A percentile compares a stretch with the other conserved stretches of the same genome.
Evolutionary conservation across 2,888 invertebrate species (phyloP).

Genomic region (Cataglyphis livida): DNA sequence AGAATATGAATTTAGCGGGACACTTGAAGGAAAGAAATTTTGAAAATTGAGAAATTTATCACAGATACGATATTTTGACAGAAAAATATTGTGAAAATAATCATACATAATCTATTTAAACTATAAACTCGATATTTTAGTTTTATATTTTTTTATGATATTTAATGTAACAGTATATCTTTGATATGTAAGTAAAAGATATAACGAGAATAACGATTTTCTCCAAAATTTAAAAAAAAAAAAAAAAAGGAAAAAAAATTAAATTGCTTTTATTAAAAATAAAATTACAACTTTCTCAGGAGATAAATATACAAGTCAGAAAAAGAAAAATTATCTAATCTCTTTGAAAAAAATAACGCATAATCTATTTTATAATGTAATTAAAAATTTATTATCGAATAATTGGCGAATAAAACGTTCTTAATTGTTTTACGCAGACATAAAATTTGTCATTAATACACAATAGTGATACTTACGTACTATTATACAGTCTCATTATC

Average conservation of each 20-base stretch:
- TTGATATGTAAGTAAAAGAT: background rate
- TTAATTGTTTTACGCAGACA: conserved; percentile 61
- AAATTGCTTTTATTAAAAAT: background rate
- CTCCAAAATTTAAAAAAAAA: background rate
- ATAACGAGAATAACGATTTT: background rate
- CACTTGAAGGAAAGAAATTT: background rate
- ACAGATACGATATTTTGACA: background rate
- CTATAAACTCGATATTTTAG: background rate
- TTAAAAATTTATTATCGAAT: conserved; percentile 8
- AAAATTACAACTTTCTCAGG: background rate
- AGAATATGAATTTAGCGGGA: background rate
- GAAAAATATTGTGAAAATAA: background rate
- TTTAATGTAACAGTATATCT: background rate
- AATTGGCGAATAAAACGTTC: conserved; percentile 8
- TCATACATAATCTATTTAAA: background rate
- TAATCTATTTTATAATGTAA: background rate
- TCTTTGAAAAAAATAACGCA: background rate
- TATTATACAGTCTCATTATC: conserved; percentile 68
- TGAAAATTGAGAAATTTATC: background rate
- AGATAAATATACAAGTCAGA: background rate
- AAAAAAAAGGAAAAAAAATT: background rate
- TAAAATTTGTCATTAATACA: conserved; percentile 54
- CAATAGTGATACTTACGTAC: conserved; percentile 66
- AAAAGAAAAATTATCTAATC: background rate
- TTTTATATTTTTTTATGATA: background rate